Conservation (phyloP, 2,888 invertebrate species). For the Drosophila setosimentum region DNA sequence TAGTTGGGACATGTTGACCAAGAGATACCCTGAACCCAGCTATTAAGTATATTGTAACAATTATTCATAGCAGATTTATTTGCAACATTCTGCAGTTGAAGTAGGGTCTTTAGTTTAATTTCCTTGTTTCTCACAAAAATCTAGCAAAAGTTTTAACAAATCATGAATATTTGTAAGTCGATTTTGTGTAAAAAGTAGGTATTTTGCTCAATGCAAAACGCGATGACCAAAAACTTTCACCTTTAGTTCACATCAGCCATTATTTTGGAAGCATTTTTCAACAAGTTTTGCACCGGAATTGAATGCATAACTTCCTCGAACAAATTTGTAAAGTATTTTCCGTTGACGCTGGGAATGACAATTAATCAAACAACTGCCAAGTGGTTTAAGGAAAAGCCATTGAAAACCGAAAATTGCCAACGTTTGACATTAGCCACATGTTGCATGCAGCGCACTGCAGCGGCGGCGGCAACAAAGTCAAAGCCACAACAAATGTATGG, state of each 20-base stretch:
- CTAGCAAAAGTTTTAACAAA: background rate
- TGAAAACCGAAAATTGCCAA: constrained; percentile 38
- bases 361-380: constrained; percentile 74
- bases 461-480: constrained; percentile 30
- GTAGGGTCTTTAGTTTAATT: too few species aligned
- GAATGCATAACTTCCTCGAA: constrained; percentile 9
- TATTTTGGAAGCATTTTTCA: constrained; percentile 47
- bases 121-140: too few species aligned
- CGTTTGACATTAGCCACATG: constrained; percentile 24
- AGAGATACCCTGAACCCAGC: background rate
- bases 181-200: background rate
- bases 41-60: background rate
- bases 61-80: background rate
- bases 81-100: background rate
- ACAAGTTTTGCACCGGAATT: constrained; percentile 53
- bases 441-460: constrained; percentile 29
- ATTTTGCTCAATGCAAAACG: background rate
- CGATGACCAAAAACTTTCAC: constrained; percentile 33
- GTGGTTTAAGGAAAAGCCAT: constrained; percentile 44
- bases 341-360: constrained; percentile 54
- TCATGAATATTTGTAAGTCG: background rate
- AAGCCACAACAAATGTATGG: constrained; percentile 37
- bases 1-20: background rate
- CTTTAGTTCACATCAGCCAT: constrained; percentile 23
- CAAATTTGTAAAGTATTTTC: constrained; percentile 56